Evolutionary conservation across 2,888 invertebrate genomes (phyloP).

Genomic region (Drosophila neotestacea): DNA sequence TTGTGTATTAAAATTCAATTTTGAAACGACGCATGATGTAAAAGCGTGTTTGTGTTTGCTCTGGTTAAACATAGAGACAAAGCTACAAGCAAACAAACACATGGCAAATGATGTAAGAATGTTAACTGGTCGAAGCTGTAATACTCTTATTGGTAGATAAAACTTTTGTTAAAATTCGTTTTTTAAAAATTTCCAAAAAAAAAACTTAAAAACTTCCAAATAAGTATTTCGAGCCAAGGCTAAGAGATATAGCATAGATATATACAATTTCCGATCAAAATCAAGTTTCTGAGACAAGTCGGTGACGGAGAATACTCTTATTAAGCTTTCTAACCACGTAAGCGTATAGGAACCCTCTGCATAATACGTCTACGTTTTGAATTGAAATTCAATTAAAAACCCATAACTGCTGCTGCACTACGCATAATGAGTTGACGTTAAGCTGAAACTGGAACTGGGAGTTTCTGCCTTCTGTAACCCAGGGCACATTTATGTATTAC

Average conservation of each 20-base stretch:
- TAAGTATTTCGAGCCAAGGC: not conserved
- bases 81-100: conserved; percentile 35
- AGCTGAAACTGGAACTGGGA: conserved; percentile 8
- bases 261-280: conserved; percentile 19
- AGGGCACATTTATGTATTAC: conserved; percentile 46
- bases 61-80: conserved; percentile 50
- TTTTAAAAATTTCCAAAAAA: too few relatives aligned
- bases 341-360: conserved; percentile 35
- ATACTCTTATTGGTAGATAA: conserved; percentile 11
- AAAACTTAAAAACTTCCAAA: too few relatives aligned
- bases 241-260: not conserved
- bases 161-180: not conserved
- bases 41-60: conserved; percentile 75
- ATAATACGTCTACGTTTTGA: conserved; percentile 47
- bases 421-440: conserved; percentile 62
- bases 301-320: conserved; percentile 28
- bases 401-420: conserved; percentile 42
- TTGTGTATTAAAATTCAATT: conserved; percentile 83
- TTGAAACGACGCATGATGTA: conserved; percentile 73
- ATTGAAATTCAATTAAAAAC: conserved; percentile 60
- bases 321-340: conserved; percentile 14
- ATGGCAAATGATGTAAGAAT: conserved; percentile 6
- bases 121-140: conserved; percentile 16
- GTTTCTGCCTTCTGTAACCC: conserved; percentile 17
- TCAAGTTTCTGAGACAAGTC: conserved; percentile 21